phyloP scores from a whole-genome alignment of 2,888 invertebrate genomes.

The Bembecia ichneumoniformis region DNA sequence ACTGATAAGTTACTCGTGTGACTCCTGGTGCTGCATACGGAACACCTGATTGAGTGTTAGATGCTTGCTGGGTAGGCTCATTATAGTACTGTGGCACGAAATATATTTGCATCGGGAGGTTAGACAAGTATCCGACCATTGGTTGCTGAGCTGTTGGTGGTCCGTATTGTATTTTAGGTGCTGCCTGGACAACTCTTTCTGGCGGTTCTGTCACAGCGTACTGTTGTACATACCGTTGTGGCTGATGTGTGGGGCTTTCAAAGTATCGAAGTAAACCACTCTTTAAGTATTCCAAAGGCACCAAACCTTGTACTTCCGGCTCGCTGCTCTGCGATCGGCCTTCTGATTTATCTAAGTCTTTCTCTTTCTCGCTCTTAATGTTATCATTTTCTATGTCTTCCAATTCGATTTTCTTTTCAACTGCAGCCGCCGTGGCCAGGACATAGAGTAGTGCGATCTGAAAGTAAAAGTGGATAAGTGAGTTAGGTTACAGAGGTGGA shows the following conservation, averaged over 20 bases:
- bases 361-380: slow-evolving; percentile 70
- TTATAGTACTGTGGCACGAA: slow-evolving; percentile 58
- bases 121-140: slow-evolving; percentile 57
- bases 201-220: slow-evolving; percentile 57
- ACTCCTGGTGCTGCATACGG: slow-evolving; percentile 28
- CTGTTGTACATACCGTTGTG: slow-evolving; percentile 50
- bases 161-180: slow-evolving; percentile 28
- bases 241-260: slow-evolving; percentile 29
- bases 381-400: slow-evolving; percentile 84
- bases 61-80: slow-evolving; percentile 29
- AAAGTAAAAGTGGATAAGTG: slow-evolving; percentile 51
- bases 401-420: slow-evolving; percentile 77
- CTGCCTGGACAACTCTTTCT: slow-evolving; percentile 25
- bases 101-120: slow-evolving; percentile 62
- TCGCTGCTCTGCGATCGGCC: slow-evolving; percentile 21
- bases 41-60: slow-evolving; percentile 21
- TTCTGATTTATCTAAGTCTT: slow-evolving; percentile 33
- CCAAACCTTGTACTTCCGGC: slow-evolving; percentile 20
- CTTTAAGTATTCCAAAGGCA: slow-evolving; percentile 45
- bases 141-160: slow-evolving; percentile 36
- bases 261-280: slow-evolving; percentile 43
- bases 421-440: slow-evolving; percentile 40
- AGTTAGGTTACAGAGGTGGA: slow-evolving; percentile 22
- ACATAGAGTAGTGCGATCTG: slow-evolving; percentile 49
- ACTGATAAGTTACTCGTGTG: slow-evolving; percentile 27